Base-by-base conservation (phyloP, 2,113 vertebrate species). In the Castor canadensis region DNA sequence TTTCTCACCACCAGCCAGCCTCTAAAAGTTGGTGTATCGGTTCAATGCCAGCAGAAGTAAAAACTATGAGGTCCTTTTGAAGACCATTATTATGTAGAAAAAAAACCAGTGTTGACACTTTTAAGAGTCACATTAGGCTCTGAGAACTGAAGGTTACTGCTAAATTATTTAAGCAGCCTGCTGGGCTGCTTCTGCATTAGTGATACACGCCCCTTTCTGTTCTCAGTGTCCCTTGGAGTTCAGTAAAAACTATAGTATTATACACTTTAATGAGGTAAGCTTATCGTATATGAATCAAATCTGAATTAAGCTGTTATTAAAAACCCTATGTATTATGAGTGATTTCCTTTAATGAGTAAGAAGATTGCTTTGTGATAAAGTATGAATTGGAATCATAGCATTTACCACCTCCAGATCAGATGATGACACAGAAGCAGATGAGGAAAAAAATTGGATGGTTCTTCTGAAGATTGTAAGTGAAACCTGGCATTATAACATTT, bases 311-410 rank as follows among this genome's bases (percentile, higher is more conserved):
- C 28, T 94, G 13, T 81, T 92, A 66, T 2, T n/a, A 32, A 73
- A 73, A 54, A 26, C 32, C 32, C 10, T 54, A 38, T 40, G 35
- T 81, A 22, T 89, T 93, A 90, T 38, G 40, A 45, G 45, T 75
- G 12, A 20, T 43, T 91, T 93, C 58, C 47, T 81, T 52, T 85
- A 92, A 73, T 97, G 62, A 90, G 45, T 58, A 85, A 73, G 93
- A 75, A 95, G 83, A 45, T 82, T 62, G 26, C 80, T 89, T 91
- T 92, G 40, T 90, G 92, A 82, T 86, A 83, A 86, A 95, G 72
- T 60, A 71, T 71, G 24, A 93, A 79, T 79, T 95, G 26, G 45
- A 43, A 35, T 89, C 58, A 60, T 62, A 85, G 66, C 62, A 71
- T 6, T 82, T 89, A 82, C 15, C 43, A 69, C n/a, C 35, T 71